Evolutionary conservation across 2,113 vertebrate genomes (phyloP).

Genomic region (Dicerorhinus sumatrensis): DNA sequence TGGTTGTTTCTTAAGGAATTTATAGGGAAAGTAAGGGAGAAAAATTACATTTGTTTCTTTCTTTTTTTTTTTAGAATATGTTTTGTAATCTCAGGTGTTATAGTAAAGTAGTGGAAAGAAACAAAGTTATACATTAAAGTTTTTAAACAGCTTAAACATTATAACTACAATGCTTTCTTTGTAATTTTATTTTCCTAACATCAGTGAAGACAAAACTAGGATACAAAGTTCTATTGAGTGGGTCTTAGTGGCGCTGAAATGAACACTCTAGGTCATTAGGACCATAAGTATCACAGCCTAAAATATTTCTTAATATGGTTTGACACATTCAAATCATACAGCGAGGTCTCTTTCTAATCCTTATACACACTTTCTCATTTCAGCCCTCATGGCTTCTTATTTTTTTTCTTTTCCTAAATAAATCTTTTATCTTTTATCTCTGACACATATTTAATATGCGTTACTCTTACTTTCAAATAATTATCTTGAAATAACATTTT

Average conservation of each 20-base stretch:
- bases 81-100: neutral
- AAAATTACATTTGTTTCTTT: neutral
- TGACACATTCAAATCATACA: neutral
- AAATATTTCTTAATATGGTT: too few species aligned
- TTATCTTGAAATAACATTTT: neutral
- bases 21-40: too few species aligned
- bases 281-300: too few species aligned
- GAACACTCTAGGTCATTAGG: too few species aligned
- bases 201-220: neutral
- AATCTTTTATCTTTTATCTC: neutral
- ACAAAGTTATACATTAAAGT: neutral
- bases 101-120: neutral
- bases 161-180: neutral
- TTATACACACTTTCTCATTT: neutral
- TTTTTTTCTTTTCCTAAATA: neutral
- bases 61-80: neutral
- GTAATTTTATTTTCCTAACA: neutral
- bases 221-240: neutral
- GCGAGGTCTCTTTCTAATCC: neutral
- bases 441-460: neutral
- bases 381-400: too few species aligned
- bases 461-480: neutral
- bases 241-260: neutral
- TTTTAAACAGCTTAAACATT: neutral
- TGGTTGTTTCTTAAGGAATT: neutral